Evolutionary conservation across 2,888 invertebrate species (phyloP), one percentile per base, ranked within the genome.

Genomic region (Pantelozetes paolii): DNA sequence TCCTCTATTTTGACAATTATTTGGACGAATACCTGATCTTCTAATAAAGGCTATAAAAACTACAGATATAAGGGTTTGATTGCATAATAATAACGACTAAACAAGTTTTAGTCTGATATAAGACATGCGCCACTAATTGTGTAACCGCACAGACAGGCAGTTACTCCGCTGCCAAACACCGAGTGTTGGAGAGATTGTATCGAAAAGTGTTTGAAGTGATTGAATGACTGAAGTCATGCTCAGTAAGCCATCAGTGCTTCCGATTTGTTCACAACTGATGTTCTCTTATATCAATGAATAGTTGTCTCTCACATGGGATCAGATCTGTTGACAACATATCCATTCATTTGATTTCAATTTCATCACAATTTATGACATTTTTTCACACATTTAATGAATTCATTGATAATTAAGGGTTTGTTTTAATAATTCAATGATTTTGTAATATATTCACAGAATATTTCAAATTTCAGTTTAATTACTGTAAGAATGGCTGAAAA

Each of bases 201-300:
- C n/a, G n/a, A n/a, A n/a, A n/a, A n/a, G n/a, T n/a, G n/a, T n/a
- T n/a, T n/a, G n/a, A n/a, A n/a, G n/a, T n/a, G n/a, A n/a, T n/a
- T n/a, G n/a, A n/a, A n/a, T n/a, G n/a, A 62, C 30, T 32, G 32
- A 62, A 62, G 62, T 62, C 62, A 62, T 62, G 62, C 62, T 62
- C 62, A 62, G 32, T n/a, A n/a, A n/a, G n/a, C n/a, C n/a, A n/a
- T n/a, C n/a, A n/a, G n/a, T n/a, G n/a, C n/a, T n/a, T n/a, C n/a
- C n/a, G n/a, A n/a, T n/a, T n/a, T n/a, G n/a, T n/a, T n/a, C n/a
- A n/a, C n/a, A 62, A 62, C 32, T 59, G 15, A 28, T 59, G 15
- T 28, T 28, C 15, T 59, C 23, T 59, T 11, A 28, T 28, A 59
- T 23, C 28, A 20, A 48, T 48, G 48, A n/a, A n/a, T 48, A 20